Evolutionary conservation across 2,113 vertebrate genomes (phyloP).

Genomic region (Hyla sarda): DNA sequence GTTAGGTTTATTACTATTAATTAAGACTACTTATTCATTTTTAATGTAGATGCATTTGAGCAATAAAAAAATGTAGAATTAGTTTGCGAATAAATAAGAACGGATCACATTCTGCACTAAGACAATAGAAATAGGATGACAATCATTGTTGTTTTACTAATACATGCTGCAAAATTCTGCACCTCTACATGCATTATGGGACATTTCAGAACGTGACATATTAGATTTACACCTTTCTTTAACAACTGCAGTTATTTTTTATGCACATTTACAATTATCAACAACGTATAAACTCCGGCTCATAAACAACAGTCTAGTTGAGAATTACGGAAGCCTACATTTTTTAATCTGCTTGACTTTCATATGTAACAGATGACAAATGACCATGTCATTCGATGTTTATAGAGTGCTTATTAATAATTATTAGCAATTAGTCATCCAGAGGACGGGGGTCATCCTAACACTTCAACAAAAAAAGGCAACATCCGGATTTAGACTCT

Average conservation of each 20-base stretch:
- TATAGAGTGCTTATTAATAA: slow-evolving; percentile 52
- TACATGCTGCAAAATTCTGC: too few relatives aligned
- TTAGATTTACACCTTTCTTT: background rate
- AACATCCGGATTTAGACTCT: slow-evolving; percentile 39
- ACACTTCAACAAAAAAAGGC: background rate
- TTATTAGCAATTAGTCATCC: slow-evolving; percentile 47
- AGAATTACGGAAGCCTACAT: slow-evolving; percentile 21
- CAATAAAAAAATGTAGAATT: too few relatives aligned
- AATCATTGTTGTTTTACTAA: too few relatives aligned
- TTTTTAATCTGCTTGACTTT: slow-evolving; percentile 27
- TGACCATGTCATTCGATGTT: slow-evolving; percentile 49
- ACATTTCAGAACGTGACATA: too few relatives aligned
- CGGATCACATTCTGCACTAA: too few relatives aligned
- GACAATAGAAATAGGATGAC: too few relatives aligned
- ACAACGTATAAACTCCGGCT: slow-evolving; percentile 17
- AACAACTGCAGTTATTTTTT: background rate
- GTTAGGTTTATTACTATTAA: too few relatives aligned
- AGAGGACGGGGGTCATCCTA: slow-evolving; percentile 27
- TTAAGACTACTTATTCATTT: too few relatives aligned
- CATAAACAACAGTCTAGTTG: slow-evolving; percentile 35
- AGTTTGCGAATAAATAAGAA: too few relatives aligned
- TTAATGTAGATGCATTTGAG: too few relatives aligned
- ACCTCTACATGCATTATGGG: background rate
- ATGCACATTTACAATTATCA: slow-evolving; percentile 15
- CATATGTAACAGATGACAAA: slow-evolving; percentile 39